Base-by-base conservation (phyloP, 2,797 vertebrate species). In the Denticeps clupeoides region DNA sequence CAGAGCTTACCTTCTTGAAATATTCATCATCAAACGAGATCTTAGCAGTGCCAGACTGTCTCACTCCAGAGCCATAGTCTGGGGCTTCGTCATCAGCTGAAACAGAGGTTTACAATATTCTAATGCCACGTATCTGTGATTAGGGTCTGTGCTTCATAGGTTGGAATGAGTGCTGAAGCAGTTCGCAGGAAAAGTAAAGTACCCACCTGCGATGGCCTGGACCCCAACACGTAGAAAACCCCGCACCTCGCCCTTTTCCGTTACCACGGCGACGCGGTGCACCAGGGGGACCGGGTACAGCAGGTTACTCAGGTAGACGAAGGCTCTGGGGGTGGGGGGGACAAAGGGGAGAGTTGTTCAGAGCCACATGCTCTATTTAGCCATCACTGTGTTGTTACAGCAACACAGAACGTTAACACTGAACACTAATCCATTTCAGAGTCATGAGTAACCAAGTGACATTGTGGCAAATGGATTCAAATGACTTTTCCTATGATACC, bases 1-100 rank as follows among this genome's bases (percentile, higher is more conserved):
- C n/a, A n/a, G n/a, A n/a, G 49, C 65, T 73, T 78, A 97, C 95
- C 89, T 93, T 90, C 75, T 82, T 88, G 73, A 96, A 97, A 74
- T 89, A 93, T 25, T 97, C 92, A 2, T 99, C 89, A 72, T 97
- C 90, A 54, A 99, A 99, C 19, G 95, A 98, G 71, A 99, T 97
- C 73, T 99, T 99, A 58, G 95, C 94, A 0, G 91, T 99, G 66
- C 95, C 94, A 2, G 95, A 99, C 79, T 98, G 95, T 53, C 95
- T 82, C 47, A 99, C 87, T 49, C 94, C 95, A 47, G 94, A 98
- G 18, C 95, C 95, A 45, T 98, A 99, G 82, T 99, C 95, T 45
- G 95, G 95, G 42, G 95, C 95, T 69, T 99, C 95, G 67, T 99
- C 95, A 21, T 98, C 95, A 63, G 85, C 95, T 97, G 62, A 53